Base-by-base conservation (phyloP, 2,113 vertebrate species). In the Phyllostomus discolor region DNA sequence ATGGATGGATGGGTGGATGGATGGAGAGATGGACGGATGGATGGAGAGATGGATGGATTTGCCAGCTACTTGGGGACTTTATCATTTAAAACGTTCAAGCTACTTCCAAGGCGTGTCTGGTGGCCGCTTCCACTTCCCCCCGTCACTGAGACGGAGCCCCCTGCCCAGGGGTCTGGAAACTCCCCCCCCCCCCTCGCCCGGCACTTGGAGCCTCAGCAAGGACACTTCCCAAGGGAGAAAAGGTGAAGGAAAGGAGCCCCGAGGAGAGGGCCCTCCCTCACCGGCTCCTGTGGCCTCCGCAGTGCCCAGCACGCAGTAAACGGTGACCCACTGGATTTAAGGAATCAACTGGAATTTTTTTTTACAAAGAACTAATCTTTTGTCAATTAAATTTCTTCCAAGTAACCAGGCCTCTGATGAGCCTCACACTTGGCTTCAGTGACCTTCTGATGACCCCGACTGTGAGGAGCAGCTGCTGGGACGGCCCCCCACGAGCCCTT, bases 281-380 rank as follows among this genome's bases (percentile, higher is more conserved):
- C 3, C 72, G 15, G 48, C 10, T n/a, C 14, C 57, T 75, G 2
- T 57, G 35, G 50, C 43, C 64, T 64, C 19, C 15, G 26, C 38
- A 57, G 41, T 87, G 11, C 59, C 28, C 50, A 28, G 48, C 31
- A 62, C 48, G 28, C 2, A 26, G 64, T 75, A 81, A 70, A 88
- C 26, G 72, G 2, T 62, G 54, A 43, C 8, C 43, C 6, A 43
- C 43, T 43, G 43, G 43, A 84, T 48, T 48, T 70, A 92, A 90
- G 62, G 35, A 89, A 85, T 91, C 35, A 28, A 64, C 2, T 7
- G 8, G 31, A 90, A 28, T 82, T 22, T 78, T 70, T n/a, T 43
- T 87, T 69, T 91, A 41, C 14, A 48, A 91, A 93, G 33, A 92
- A 48, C 35, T 64, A 48, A 88, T 86, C 43, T 96, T 91, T 91